Base-by-base conservation (phyloP, 2,797 vertebrate genomes). In the Rhinella marina region DNA sequence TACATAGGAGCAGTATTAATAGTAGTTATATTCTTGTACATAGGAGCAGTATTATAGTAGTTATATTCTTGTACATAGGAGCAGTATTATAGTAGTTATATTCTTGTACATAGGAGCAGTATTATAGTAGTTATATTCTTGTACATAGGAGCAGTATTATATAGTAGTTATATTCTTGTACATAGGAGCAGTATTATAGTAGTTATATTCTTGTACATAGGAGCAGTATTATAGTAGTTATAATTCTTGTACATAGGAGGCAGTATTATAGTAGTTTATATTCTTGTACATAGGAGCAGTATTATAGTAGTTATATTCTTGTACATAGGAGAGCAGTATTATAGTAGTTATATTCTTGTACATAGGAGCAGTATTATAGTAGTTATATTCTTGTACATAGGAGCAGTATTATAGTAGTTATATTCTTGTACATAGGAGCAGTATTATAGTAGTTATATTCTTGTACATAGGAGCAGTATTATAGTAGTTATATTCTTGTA, bases 271-370 rank as follows among this genome's bases (percentile, higher is more conserved):
- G 64, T 68, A 68, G 64, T 68, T 68, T 68, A 68, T 68, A 68
- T 68, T 68, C 25, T 29, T 68, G 25, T 68, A 68, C n/a, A 68
- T 68, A 68, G 64, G 64, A 9, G 64, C 64, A 29, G 64, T 68
- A 68, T 68, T 68, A 68, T 68, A 27, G 64, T 68, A 68, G n/a
- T 13, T 68, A 68, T 68, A 68, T 68, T 68, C 64, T 68, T 68
- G 64, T 68, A 27, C 10, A 68, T 68, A 68, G 64, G 64, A 23
- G n/a, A 23, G n/a, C 64, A 68, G 64, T 68, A 68, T 68, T 68
- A 68, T 68, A 68, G 25, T 16, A 68, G 64, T 68, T 68, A 68
- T 68, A 68, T 68, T 68, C 25, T 68, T 68, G 64, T 68, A 68
- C 12, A 68, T 68, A 27, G 64, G 64, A 16, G 64, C 66, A 70